Evolutionary conservation across 1,140 invertebrate species (phyloP).

Genomic region (Pseudomyrmex concolor): DNA sequence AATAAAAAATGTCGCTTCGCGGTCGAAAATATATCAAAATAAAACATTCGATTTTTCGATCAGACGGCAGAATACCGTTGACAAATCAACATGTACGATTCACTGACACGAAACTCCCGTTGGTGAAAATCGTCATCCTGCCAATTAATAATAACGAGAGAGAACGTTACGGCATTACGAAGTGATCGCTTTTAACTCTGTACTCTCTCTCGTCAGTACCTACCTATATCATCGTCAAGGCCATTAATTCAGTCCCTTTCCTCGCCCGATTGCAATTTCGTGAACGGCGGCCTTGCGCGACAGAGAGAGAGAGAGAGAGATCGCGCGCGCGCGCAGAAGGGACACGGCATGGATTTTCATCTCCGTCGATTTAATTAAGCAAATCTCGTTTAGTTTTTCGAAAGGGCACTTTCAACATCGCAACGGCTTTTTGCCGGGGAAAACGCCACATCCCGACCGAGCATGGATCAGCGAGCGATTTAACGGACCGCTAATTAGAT

Average conservation of each 20-base stretch:
- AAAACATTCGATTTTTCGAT: conserved; percentile 9
- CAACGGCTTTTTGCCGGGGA: conserved; percentile 37
- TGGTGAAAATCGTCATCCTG: conserved; percentile 52
- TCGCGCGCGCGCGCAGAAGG: not conserved
- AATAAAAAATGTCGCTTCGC: not conserved
- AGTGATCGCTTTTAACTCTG: conserved; percentile 78
- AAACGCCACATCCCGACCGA: conserved; percentile 23
- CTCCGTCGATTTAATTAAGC: conserved; percentile 69
- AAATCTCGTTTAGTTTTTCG: conserved; percentile 66
- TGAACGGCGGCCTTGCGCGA: conserved; percentile 47
- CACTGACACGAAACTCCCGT: conserved; percentile 54
- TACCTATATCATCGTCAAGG: conserved; percentile 67
- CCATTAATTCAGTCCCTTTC: conserved; percentile 70
- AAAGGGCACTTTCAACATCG: conserved; percentile 54
- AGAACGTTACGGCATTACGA: conserved; percentile 76
- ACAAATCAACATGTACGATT: conserved; percentile 14
- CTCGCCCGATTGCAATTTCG: conserved; percentile 69
- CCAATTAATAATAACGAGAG: conserved; percentile 80
- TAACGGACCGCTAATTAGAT: conserved; percentile 55
- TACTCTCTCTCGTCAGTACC: conserved; percentile 21
- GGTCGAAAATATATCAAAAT: not conserved
- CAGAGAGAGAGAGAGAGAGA: not conserved
- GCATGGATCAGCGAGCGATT: conserved; percentile 47
- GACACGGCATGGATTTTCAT: conserved; percentile 31
- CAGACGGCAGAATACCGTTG: not conserved